Conservation (phyloP, 1,140 invertebrate genomes). For the Lethrus apterus region DNA sequence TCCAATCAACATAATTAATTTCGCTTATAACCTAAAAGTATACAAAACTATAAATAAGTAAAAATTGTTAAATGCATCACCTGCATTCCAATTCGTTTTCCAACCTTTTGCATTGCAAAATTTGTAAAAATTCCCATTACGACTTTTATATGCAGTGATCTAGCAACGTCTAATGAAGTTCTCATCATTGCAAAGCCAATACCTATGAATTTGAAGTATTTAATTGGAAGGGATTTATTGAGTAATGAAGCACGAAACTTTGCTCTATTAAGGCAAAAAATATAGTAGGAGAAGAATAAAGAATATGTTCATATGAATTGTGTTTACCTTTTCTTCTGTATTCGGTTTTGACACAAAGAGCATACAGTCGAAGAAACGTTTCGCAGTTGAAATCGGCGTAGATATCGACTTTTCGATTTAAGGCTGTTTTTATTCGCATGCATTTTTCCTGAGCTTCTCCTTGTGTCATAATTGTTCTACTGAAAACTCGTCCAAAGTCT, state of each 20-base stretch:
- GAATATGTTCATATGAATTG: not conserved
- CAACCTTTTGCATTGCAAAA: constrained; percentile 42
- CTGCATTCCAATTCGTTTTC: constrained; percentile 44
- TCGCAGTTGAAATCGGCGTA: constrained; percentile 34
- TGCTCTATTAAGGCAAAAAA: not conserved
- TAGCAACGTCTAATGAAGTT: constrained; percentile 42
- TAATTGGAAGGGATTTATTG: not conserved
- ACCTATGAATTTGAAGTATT: constrained; percentile 33
- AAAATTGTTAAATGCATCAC: constrained; percentile 25
- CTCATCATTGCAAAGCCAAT: constrained; percentile 45
- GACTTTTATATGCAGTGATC: constrained; percentile 42
- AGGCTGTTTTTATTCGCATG: constrained; percentile 34
- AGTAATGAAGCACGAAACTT: not conserved
- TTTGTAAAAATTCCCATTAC: constrained; percentile 50
- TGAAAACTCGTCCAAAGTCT: constrained; percentile 34
- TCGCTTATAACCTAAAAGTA: constrained; percentile 39
- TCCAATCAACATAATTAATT: constrained; percentile 49
- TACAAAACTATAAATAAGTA: not conserved
- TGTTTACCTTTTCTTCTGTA: constrained; percentile 33
- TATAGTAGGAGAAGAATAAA: not conserved
- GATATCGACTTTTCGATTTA: constrained; percentile 40
- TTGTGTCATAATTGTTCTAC: constrained; percentile 27
- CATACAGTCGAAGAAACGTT: constrained; percentile 36
- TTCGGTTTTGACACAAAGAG: constrained; percentile 41
- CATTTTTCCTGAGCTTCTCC: constrained; percentile 39